Evolutionary conservation across 2,888 invertebrate species (phyloP), one percentile per base, ranked within the genome.

Genomic region (Dusona sp.): DNA sequence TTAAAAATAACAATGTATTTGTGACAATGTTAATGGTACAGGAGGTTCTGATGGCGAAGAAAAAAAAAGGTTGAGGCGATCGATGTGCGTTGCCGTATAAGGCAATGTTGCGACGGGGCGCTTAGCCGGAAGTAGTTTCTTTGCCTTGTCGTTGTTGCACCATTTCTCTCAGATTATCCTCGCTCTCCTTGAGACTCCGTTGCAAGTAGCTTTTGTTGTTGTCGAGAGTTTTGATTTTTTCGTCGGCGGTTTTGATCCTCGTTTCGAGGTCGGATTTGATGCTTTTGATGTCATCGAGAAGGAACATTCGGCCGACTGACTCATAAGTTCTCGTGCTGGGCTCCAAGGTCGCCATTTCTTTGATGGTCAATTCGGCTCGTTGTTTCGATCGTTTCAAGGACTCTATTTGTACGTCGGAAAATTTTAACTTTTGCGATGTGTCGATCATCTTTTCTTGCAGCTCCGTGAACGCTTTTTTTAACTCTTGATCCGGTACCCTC

Each of bases 111-210:
- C 19, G 38, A 67, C 57, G 42, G 25, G 74, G 51, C 29, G 3
- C 36, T 88, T 75, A 92, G 68, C 90, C 90, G 3, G 92, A 91
- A 0, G 48, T 48, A 19, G 88, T 83, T 42, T 93, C 92, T 80
- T 92, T 92, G 73, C 90, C 92, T 75, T 92, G 92, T 87, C 96
- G 95, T 89, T 96, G 96, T 90, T 96, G 96, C 0, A 97, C 96
- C 96, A 98, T 96, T 95, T 98, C 98, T 90, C 98, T 95, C 70
- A 98, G 95, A 93, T 97, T 97, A 93, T 98, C 97, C 94, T 98
- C 97, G 91, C 97, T 97, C 92, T 98, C 98, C 93, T 97, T 97
- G 87, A 98, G 95, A 93, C 96, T 98, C 90, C 96, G 96, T 92
- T 98, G 97, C 90, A 98, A 95, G 93, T 97, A 97, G n/a, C 95